Evolutionary conservation across 2,113 vertebrate genomes (phyloP).

Genomic region (Chaetodon trifascialis): DNA sequence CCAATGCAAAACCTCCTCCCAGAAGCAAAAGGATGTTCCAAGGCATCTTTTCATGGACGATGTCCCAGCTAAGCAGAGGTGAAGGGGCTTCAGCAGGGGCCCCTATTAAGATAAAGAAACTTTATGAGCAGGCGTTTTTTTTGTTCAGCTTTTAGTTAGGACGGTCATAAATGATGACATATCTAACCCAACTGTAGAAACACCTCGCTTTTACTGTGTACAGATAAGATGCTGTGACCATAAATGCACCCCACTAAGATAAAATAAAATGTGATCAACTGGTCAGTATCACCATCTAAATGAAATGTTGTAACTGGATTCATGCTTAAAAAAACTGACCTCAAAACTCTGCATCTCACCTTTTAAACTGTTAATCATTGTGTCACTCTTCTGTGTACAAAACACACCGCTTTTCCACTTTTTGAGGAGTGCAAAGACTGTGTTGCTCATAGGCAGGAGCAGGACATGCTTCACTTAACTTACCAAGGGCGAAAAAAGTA

Average conservation of each 20-base stretch:
- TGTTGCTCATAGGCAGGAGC: conserved; percentile 32
- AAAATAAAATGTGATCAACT: conserved; percentile 19
- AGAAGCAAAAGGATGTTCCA: conserved; percentile 89
- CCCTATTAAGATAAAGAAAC: conserved; percentile 23
- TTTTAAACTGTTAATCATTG: conserved; percentile 58
- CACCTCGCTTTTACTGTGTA: conserved; percentile 3
- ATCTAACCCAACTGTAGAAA: background rate
- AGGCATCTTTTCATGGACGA: conserved; percentile 86
- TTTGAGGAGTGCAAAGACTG: conserved; percentile 19
- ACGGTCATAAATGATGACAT: conserved; percentile 1
- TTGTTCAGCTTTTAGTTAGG: background rate
- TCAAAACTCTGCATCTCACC: conserved; percentile 40
- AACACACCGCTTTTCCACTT: conserved; percentile 50
- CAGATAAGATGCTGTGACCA: conserved; percentile 7
- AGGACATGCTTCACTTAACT: conserved; percentile 67
- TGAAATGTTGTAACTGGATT: conserved; percentile 8
- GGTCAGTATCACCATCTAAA: background rate
- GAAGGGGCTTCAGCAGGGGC: conserved; percentile 66
- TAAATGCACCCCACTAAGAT: conserved; percentile 15
- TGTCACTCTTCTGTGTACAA: conserved; percentile 72
- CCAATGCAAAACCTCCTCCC: conserved; percentile 90
- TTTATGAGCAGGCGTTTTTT: background rate
- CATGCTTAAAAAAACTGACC: conserved; percentile 18
- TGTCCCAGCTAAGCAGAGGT: conserved; percentile 86
- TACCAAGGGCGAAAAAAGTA: conserved; percentile 33